Evolutionary conservation across 2,797 vertebrate species (phyloP).

Genomic region (Xenopus petersii): DNA sequence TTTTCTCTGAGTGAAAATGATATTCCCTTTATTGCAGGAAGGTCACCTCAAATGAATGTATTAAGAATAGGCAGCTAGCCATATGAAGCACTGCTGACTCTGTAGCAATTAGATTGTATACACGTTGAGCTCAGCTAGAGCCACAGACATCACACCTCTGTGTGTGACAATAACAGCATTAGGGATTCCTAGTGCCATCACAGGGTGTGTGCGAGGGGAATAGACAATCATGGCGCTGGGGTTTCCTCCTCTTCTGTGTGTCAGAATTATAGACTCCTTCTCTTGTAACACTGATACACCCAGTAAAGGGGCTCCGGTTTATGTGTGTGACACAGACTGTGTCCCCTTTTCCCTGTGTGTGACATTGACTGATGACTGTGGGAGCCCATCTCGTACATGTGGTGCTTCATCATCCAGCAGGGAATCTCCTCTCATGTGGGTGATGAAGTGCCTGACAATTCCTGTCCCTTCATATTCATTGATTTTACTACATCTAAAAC

Average conservation of each 20-base stretch:
- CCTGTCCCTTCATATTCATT: no score
- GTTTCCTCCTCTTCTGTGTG: not conserved
- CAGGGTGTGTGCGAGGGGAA: not conserved
- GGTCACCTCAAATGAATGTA: slow-evolving; percentile 47
- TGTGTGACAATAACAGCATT: not conserved
- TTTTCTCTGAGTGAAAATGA: slow-evolving; percentile 25
- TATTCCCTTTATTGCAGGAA: slow-evolving; percentile 45
- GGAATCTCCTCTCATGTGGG: no score
- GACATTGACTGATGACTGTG: no score
- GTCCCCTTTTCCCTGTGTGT: not conserved
- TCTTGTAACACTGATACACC: not conserved
- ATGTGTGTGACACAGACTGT: not conserved
- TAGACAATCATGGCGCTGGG: not conserved
- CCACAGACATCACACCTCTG: slow-evolving; percentile 9
- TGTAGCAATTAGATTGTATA: slow-evolving; percentile 24
- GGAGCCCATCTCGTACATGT: no score
- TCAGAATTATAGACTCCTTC: no score
- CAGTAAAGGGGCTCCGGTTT: no score
- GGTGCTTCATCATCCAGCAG: no score
- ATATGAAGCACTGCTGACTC: slow-evolving; percentile 35
- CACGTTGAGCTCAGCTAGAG: slow-evolving; percentile 31
- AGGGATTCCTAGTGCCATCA: not conserved
- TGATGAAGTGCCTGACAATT: no score
- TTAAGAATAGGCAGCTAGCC: slow-evolving; percentile 37
- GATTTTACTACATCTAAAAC: no score